phyloP scores from a whole-genome alignment of 2,113 vertebrate genomes.

The Riparia riparia region DNA sequence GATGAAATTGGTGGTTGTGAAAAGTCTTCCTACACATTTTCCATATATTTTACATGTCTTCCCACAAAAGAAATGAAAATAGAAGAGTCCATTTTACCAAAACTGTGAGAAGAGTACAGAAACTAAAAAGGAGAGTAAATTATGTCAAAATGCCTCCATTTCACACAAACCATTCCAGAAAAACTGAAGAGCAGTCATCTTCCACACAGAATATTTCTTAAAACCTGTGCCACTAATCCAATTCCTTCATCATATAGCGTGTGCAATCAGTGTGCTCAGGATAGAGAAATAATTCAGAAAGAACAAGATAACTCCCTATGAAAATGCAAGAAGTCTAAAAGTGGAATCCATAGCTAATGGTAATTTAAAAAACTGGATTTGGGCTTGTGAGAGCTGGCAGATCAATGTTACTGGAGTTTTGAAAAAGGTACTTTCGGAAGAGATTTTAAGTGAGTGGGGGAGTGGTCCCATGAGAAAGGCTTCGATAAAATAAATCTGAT shows the following conservation, averaged over 20 bases:
- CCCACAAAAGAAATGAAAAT: slow-evolving; percentile 60
- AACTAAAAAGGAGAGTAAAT: slow-evolving; percentile 8
- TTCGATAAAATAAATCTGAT: not conserved
- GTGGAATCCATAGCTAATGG: not conserved
- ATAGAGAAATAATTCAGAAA: not conserved
- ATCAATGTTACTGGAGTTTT: not conserved
- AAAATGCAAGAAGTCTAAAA: not conserved
- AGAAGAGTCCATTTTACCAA: slow-evolving; percentile 28
- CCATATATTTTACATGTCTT: slow-evolving; percentile 53
- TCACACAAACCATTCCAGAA: not conserved
- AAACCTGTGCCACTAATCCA: not conserved
- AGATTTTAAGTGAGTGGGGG: not conserved
- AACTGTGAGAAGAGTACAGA: not conserved
- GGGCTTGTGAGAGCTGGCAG: not conserved
- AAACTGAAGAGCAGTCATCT: not conserved
- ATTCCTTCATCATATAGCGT: not conserved
- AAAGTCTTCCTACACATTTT: slow-evolving; percentile 56
- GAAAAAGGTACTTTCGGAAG: not conserved
- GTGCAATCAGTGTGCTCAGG: not conserved
- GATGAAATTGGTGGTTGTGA: slow-evolving; percentile 40
- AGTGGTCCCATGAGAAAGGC: not conserved
- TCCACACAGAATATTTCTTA: not conserved
- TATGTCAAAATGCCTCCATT: not conserved
- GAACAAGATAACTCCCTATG: not conserved
- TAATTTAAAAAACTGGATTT: not conserved